These are phyloP conservation scores for Prunella fulvescens DNA, from an alignment of 2,113 vertebrate genomes.

Conservation along the genomic window DNA sequence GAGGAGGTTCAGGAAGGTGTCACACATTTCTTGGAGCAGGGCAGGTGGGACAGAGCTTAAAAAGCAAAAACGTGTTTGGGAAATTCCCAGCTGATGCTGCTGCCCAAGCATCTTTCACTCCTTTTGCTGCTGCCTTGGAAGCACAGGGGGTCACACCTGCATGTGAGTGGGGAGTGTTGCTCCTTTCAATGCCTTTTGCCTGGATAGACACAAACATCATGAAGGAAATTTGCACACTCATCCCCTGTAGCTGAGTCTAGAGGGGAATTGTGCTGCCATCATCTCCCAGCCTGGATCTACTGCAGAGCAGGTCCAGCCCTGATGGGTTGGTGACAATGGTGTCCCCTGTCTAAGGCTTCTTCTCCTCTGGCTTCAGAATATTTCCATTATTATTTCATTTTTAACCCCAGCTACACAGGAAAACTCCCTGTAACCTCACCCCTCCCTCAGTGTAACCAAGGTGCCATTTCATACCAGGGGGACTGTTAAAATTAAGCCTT, in stretches of 20 bases:
- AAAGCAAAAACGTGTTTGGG: neutral
- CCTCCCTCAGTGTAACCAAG: neutral
- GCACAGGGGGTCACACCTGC: neutral
- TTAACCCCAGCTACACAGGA: neutral
- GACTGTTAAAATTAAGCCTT: neutral
- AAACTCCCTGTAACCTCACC: neutral
- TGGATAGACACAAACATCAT: neutral
- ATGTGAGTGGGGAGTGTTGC: neutral
- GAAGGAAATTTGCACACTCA: neutral
- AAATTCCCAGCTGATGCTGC: neutral
- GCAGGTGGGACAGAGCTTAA: neutral
- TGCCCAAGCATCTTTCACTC: neutral
- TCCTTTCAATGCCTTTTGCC: neutral
- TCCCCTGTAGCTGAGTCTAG: rapidly evolving
- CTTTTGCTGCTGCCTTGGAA: neutral
- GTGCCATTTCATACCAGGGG: neutral
- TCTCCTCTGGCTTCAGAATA: neutral
- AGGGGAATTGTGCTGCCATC: neutral
- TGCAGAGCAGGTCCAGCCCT: neutral
- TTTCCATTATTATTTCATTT: neutral
- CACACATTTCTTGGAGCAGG: neutral
- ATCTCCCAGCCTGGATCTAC: neutral
- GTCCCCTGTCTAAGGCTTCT: neutral
- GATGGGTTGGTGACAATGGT: neutral
- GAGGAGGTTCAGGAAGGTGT: neutral